These are phyloP conservation scores for Echinops telfairi DNA, from an alignment of 2,113 vertebrate species.

Conservation along the genomic window DNA sequence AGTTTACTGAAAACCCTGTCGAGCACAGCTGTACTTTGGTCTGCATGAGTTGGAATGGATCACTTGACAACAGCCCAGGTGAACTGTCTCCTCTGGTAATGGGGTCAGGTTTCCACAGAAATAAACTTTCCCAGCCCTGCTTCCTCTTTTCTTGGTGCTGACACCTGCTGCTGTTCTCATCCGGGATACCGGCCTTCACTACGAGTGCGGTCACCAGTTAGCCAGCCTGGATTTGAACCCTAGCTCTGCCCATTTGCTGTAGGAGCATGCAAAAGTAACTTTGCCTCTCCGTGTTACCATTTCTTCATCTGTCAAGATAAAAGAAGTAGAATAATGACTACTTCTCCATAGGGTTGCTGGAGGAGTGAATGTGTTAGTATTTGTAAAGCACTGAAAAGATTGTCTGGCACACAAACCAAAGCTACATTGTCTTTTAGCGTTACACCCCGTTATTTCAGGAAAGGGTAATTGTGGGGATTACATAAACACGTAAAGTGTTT, in stretches of 20 bases:
- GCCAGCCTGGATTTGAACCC: not conserved
- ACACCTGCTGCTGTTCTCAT: not conserved
- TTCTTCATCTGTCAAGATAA: not conserved
- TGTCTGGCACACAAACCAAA: not conserved
- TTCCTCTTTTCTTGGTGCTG: not conserved
- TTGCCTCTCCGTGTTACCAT: not conserved
- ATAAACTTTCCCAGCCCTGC: too few species aligned
- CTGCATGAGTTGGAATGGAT: not conserved
- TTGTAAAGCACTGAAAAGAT: not conserved
- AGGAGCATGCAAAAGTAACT: not conserved
- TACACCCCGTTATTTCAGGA: not conserved
- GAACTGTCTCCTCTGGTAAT: not conserved
- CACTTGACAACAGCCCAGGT: not conserved
- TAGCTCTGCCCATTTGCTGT: not conserved
- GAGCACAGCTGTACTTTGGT: not conserved
- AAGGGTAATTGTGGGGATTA: not conserved
- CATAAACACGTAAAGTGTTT: not conserved
- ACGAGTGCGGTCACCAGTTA: not conserved
- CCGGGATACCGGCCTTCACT: fast-evolving
- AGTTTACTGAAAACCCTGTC: not conserved
- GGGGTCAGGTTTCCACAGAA: not conserved
- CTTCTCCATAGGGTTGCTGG: not conserved
- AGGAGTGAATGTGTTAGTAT: not conserved
- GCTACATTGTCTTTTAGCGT: not conserved
- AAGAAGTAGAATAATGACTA: not conserved